Evolutionary conservation across 2,888 invertebrate species (phyloP).

Genomic region (Catocala fraxini): DNA sequence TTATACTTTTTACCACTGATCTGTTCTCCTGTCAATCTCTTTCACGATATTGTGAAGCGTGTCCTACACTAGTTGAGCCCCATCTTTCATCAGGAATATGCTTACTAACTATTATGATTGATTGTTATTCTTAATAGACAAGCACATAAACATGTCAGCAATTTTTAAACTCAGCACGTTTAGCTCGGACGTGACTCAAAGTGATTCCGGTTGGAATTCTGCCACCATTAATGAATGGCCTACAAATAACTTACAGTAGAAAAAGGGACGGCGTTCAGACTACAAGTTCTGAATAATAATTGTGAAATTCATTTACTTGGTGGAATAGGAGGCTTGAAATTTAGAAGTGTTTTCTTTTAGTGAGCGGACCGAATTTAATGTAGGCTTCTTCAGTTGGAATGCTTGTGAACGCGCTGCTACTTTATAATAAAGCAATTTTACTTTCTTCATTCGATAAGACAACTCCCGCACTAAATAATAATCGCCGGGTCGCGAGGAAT

Average conservation of each 20-base stretch:
- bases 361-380: too few relatives aligned
- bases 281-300: conserved; percentile 36
- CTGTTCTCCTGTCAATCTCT: too few relatives aligned
- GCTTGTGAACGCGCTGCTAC: too few relatives aligned
- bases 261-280: conserved; percentile 39
- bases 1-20: too few relatives aligned
- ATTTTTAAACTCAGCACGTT: conserved; percentile 42
- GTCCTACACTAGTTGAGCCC: too few relatives aligned
- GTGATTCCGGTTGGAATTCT: conserved; percentile 50
- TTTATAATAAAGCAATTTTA: too few relatives aligned
- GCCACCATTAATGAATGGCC: conserved; percentile 43
- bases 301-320: conserved; percentile 22
- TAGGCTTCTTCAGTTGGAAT: too few relatives aligned
- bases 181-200: conserved; percentile 33
- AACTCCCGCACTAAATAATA: too few relatives aligned
- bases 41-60: too few relatives aligned
- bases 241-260: conserved; percentile 42
- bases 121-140: conserved; percentile 10
- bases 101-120: conserved; percentile 4
- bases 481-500: too few relatives aligned
- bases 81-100: too few relatives aligned
- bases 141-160: conserved; percentile 14
- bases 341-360: neutral
- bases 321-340: neutral
- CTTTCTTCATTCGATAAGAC: too few relatives aligned